phyloP scores from a whole-genome alignment of 2,888 invertebrate genomes.

The Lepidonotus clava region DNA sequence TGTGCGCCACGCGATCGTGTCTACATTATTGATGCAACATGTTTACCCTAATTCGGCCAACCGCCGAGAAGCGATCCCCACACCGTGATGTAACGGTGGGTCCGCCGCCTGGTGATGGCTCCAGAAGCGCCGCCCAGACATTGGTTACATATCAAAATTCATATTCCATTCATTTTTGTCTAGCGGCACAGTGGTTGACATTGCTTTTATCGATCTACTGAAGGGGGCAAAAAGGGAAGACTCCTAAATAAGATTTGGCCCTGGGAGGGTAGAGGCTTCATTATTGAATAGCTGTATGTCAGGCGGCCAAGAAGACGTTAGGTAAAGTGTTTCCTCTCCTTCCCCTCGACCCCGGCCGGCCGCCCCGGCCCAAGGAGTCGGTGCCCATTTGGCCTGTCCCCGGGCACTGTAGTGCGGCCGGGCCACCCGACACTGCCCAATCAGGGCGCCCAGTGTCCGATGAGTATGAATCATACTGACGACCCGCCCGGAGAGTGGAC shows the following conservation, averaged over 20 bases:
- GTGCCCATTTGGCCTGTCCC: not conserved
- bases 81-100: too few species aligned
- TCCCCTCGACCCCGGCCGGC: not conserved
- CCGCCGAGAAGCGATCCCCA: not conserved
- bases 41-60: slow-evolving; percentile 15
- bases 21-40: slow-evolving; percentile 13
- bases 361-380: too few species aligned
- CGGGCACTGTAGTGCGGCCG: not conserved
- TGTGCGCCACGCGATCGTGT: not conserved
- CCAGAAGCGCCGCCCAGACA: too few species aligned
- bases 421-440: not conserved
- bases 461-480: not conserved
- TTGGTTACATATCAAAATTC: too few species aligned
- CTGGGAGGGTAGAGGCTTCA: not conserved
- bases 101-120: too few species aligned
- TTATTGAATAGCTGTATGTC: not conserved
- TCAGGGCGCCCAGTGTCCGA: not conserved
- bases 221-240: slow-evolving; percentile 7
- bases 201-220: not conserved
- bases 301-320: not conserved
- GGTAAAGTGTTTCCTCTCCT: not conserved
- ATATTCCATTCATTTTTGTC: too few species aligned
- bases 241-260: slow-evolving; percentile 12
- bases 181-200: too few species aligned
- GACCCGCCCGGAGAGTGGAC: not conserved